Percentiles rank a stretch among this genome's conserved stretches.
phyloP scores from a whole-genome alignment of 2,113 vertebrate species.

The Forbesichthys papilliferus region DNA sequence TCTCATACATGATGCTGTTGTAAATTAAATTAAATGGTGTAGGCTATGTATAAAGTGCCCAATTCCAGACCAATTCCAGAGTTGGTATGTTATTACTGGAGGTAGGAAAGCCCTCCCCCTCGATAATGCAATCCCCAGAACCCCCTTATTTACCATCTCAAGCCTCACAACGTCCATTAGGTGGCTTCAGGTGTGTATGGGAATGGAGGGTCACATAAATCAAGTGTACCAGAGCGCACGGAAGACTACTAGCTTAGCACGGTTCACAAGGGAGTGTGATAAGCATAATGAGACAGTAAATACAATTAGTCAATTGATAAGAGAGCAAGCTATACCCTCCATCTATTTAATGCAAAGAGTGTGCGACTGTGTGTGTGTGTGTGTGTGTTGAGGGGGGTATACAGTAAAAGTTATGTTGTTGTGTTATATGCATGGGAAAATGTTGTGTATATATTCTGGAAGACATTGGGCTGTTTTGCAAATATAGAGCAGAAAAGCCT shows the following conservation, averaged over 20 bases:
- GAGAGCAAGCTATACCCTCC: neutral
- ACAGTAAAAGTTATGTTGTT: neutral
- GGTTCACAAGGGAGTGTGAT: neutral
- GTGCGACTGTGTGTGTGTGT: neutral
- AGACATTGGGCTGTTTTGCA: conserved; percentile 12
- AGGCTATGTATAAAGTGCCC: conserved; percentile 43
- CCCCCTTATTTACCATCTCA: conserved; percentile 13
- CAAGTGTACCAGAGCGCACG: neutral
- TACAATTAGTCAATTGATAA: conserved; percentile 18
- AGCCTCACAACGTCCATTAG: neutral
- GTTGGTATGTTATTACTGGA: conserved; percentile 33
- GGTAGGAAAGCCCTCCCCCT: conserved; percentile 31
- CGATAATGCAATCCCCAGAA: conserved; percentile 41
- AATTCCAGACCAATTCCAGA: conserved; percentile 54
- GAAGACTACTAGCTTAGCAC: neutral
- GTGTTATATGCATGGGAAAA: neutral
- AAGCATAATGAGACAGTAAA: conserved; percentile 1
- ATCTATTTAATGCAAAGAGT: conserved; percentile 14
- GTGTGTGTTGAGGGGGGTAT: neutral
- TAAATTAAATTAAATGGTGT: too few species aligned
- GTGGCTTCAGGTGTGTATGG: conserved; percentile 30
- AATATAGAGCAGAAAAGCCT: conserved; percentile 18
- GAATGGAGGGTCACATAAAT: neutral
- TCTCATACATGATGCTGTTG: too few species aligned
- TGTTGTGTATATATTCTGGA: neutral